Conservation (phyloP, 2,113 vertebrate species). For the Ellobius talpinus region DNA sequence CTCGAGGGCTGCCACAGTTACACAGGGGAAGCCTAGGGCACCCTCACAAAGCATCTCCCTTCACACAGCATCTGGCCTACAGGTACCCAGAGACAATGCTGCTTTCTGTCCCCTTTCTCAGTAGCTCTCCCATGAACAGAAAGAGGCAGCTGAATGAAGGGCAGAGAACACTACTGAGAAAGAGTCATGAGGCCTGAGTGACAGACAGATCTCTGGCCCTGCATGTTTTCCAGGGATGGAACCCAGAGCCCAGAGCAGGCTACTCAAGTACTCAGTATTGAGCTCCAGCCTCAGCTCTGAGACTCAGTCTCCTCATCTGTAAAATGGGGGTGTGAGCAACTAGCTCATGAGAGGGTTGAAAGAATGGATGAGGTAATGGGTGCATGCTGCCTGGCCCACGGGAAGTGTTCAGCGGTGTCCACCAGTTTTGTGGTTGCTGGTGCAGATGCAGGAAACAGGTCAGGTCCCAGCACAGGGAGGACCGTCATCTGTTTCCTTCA, state of each 20-base stretch:
- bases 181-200: background rate
- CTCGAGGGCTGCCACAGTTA: background rate
- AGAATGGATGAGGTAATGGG: rapidly evolving
- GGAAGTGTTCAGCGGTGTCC: rapidly evolving
- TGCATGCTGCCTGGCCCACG: rapidly evolving
- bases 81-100: rapidly evolving
- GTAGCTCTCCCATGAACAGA: background rate
- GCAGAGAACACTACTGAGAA: background rate
- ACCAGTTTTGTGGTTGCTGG: rapidly evolving
- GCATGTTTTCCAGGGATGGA: background rate
- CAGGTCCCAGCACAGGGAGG: rapidly evolving
- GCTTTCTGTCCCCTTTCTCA: background rate
- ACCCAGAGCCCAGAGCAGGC: background rate
- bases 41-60: background rate
- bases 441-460: background rate
- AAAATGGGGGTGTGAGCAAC: background rate
- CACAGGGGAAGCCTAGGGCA: background rate
- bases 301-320: background rate
- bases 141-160: background rate
- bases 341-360: background rate
- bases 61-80: background rate
- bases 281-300: background rate
- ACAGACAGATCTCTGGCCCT: background rate
- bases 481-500: rapidly evolving
- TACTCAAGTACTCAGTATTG: background rate